A percentile compares a stretch with the other conserved stretches of the same genome.
Conservation (phyloP, 1,140 invertebrate species). For the Drosophila azteca region DNA sequence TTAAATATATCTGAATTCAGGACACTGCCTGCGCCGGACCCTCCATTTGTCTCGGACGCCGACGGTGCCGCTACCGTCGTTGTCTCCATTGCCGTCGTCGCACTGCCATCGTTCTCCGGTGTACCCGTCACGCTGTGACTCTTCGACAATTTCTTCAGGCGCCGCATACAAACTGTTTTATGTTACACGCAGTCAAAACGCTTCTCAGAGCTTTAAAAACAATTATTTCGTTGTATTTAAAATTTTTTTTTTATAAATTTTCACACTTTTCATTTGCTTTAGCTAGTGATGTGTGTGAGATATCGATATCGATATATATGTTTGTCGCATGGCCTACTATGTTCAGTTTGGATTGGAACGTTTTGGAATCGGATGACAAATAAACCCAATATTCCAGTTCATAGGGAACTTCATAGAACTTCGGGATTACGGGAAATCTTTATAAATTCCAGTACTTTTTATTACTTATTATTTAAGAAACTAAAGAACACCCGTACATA, state of each 20-base stretch:
- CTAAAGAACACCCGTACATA: too few relatives aligned
- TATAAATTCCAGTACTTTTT: too few relatives aligned
- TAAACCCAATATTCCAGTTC: too few relatives aligned
- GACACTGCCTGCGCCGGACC: conserved; percentile 5
- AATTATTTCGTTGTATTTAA: conserved; percentile 2
- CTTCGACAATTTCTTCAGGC: conserved; percentile 67
- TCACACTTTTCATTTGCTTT: too few relatives aligned
- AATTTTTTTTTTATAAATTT: not conserved
- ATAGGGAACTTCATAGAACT: too few relatives aligned
- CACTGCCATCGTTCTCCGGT: conserved; percentile 30
- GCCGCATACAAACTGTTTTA: conserved; percentile 49
- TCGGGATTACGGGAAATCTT: too few relatives aligned
- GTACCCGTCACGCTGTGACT: conserved; percentile 62
- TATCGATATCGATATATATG: too few relatives aligned
- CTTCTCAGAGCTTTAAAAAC: conserved; percentile 19
- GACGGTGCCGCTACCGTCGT: conserved; percentile 12
- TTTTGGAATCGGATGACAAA: too few relatives aligned
- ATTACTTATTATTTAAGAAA: too few relatives aligned
- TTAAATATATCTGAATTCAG: conserved; percentile 75
- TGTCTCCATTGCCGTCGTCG: conserved; percentile 33
- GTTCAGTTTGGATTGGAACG: too few relatives aligned
- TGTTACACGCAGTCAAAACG: conserved; percentile 31
- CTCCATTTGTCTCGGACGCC: conserved; percentile 42
- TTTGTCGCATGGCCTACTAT: too few relatives aligned
- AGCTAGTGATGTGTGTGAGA: too few relatives aligned